Conservation (phyloP, 2,888 invertebrate species). For the Rhamnusium bicolor region DNA sequence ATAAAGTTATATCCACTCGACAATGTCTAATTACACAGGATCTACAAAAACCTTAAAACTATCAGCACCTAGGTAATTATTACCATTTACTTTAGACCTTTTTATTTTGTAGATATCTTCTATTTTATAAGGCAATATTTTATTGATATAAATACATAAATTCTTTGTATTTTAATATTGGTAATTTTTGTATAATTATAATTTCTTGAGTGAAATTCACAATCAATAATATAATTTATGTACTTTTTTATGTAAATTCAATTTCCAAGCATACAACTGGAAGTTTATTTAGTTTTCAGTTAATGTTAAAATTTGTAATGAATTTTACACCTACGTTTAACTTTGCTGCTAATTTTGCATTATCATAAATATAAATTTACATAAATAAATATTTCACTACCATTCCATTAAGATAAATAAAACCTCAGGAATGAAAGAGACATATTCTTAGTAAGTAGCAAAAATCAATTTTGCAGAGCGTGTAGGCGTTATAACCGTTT, state of each 20-base stretch:
- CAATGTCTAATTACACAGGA: no score
- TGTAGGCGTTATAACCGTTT: background rate
- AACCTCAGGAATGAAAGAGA: background rate
- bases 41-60: no score
- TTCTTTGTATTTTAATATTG: no score
- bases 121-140: no score
- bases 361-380: slow-evolving; percentile 24
- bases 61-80: no score
- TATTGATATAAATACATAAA: no score
- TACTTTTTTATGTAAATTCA: slow-evolving; percentile 19
- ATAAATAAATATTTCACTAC: slow-evolving; percentile 29
- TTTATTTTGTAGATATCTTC: no score
- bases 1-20: no score
- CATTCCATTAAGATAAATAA: slow-evolving; percentile 6
- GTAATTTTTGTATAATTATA: background rate
- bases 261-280: slow-evolving; percentile 14
- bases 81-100: no score
- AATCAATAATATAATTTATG: background rate
- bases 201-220: background rate
- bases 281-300: slow-evolving; percentile 21
- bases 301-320: slow-evolving; percentile 15
- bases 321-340: slow-evolving; percentile 23
- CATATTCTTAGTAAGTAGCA: slow-evolving; percentile 11
- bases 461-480: background rate
- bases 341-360: slow-evolving; percentile 24